Base-by-base conservation (phyloP, 1,140 invertebrate genomes). In the Lasioglossum baleicum region DNA sequence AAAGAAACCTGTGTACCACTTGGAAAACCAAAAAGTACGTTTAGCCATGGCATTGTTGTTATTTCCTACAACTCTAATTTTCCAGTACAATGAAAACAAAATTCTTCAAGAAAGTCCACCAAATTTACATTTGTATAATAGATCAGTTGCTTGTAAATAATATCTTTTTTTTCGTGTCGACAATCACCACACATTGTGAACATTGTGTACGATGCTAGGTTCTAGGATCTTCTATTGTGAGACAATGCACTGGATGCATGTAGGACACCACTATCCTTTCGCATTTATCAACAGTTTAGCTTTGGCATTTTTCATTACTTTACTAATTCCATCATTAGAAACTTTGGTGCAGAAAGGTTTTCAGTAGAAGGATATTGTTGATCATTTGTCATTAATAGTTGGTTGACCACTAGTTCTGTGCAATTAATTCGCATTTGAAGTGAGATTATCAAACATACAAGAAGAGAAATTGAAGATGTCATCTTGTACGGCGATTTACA, bases 271-370 rank as follows among this genome's bases (percentile, higher is more conserved):
- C 64, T 53, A n/a, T 61, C 40, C 20, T 51, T 75, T 82, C 83
- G 73, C 81, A 87, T 82, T 83, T 83, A 83, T 65, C 44, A 64
- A 48, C 69, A 80, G 15, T 65, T 82, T 26, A 26, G 22, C 48
- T 75, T 26, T 82, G 63, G 65, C 60, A 84, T 80, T 81, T 77
- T 48, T 65, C 73, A 61, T 17, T 42, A 3, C 42, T 68, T 51
- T 26, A 20, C 22, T 53, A 70, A 81, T 69, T 56, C n/a, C 51
- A 68, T 35, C 77, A 1, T 72, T 68, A 48, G 58, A 72, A 35
- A 77, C 58, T 76, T 60, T 78, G 74, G 71, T 80, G 75, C 66
- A 85, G 61, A 84, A 82, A 78, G 65, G 70, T 79, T 84, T 84
- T 63, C 35, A 76, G 80, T 76, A 53, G n/a, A 61, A 74, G 44